These are phyloP conservation scores for Cheilosia impressa DNA, from an alignment of 2,888 invertebrate species.

Conservation along the genomic window DNA sequence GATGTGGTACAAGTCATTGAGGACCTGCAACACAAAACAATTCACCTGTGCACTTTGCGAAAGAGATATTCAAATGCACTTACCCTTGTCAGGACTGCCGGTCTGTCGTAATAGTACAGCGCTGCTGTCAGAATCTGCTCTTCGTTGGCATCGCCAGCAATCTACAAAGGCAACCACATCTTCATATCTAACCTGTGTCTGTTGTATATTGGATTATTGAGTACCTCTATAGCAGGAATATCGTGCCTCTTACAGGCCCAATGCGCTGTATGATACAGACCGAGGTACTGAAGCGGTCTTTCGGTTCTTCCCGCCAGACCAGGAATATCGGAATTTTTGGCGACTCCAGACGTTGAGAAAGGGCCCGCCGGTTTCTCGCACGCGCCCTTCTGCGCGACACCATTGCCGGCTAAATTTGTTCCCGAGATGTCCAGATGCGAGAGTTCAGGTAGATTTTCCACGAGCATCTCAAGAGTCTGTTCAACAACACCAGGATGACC, in stretches of 20 bases:
- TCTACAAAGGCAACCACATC: conserved; percentile 84
- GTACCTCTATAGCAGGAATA: conserved; percentile 94
- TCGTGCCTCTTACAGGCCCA: conserved; percentile 95
- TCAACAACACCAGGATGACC: background rate
- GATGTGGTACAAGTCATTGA: conserved; percentile 95
- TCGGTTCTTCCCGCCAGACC: conserved; percentile 91
- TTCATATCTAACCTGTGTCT: background rate
- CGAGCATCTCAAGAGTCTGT: conserved; percentile 87
- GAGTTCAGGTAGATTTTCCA: conserved; percentile 89
- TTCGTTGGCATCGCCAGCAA: conserved; percentile 96
- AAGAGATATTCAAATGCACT: background rate
- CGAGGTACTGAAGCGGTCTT: conserved; percentile 93
- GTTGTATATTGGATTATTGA: conserved; percentile 67
- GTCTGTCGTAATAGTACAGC: conserved; percentile 92
- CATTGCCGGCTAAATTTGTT: conserved; percentile 96
- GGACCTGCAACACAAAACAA: conserved; percentile 85
- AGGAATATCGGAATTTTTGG: conserved; percentile 88
- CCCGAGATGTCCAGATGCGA: conserved; percentile 96
- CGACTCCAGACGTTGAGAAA: conserved; percentile 76
- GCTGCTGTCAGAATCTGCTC: conserved; percentile 95
- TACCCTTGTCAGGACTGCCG: conserved; percentile 88
- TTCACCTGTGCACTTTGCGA: background rate
- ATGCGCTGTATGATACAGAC: conserved; percentile 94
- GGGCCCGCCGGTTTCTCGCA: conserved; percentile 78
- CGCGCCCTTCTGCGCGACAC: conserved; percentile 86